A percentile compares a stretch with the other conserved stretches of the same genome.
These are phyloP conservation scores for Theocolax elegans DNA, from an alignment of 1,140 invertebrate species.

Conservation along the genomic window DNA sequence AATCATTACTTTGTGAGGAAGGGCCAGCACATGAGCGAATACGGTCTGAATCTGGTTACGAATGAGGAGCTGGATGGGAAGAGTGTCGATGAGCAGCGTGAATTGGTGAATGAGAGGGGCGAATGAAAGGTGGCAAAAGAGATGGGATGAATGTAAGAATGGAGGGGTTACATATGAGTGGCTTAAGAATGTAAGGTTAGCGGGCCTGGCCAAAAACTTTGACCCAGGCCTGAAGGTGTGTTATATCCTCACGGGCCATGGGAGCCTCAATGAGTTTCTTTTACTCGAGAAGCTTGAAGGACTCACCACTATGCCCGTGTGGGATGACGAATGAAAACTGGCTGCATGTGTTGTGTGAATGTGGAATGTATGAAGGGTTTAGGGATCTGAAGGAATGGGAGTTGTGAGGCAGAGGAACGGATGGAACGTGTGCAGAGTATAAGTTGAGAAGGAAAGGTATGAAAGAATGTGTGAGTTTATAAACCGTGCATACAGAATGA, in stretches of 20 bases:
- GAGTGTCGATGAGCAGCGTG: neutral
- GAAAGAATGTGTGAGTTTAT: too few relatives aligned
- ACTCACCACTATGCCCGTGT: slow-evolving; percentile 14
- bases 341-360: slow-evolving; percentile 30
- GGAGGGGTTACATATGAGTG: slow-evolving; percentile 10
- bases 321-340: slow-evolving; percentile 16
- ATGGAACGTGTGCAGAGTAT: neutral
- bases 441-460: too few relatives aligned
- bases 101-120: neutral
- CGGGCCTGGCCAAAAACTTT: neutral
- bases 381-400: slow-evolving; percentile 1
- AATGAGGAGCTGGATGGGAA: neutral
- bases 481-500: too few relatives aligned
- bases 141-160: slow-evolving; percentile 9
- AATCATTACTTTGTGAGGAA: neutral
- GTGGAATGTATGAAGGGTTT: slow-evolving; percentile 2
- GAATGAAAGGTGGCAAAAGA: neutral
- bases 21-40: neutral
- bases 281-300: slow-evolving; percentile 7
- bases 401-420: neutral
- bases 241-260: slow-evolving; percentile 41
- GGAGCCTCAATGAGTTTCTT: slow-evolving; percentile 42
- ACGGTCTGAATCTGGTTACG: neutral
- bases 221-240: slow-evolving; percentile 1
- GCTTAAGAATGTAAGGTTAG: neutral